These are phyloP conservation scores for Labia minor DNA, from an alignment of 2,888 invertebrate species.

Conservation along the genomic window DNA sequence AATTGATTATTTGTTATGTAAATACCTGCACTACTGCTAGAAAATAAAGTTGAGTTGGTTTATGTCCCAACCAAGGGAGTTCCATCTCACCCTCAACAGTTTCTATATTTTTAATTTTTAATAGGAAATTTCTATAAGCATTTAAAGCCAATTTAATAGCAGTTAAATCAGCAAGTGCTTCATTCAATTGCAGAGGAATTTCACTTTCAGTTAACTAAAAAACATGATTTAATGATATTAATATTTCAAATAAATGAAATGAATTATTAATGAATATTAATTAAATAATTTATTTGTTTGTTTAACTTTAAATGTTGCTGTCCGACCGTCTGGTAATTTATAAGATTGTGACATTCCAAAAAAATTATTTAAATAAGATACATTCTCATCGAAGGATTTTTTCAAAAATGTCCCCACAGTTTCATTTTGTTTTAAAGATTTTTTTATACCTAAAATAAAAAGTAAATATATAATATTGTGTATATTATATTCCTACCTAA, in stretches of 20 bases:
- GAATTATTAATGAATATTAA: not conserved
- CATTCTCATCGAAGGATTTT: not conserved
- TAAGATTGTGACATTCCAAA: not conserved
- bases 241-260: not conserved
- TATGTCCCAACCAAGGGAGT: conserved; percentile 21
- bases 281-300: not conserved
- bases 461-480: too few species aligned
- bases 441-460: too few species aligned
- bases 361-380: not conserved
- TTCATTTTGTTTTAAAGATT: not conserved
- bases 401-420: not conserved
- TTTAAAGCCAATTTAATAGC: conserved; percentile 17
- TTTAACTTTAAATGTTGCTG: not conserved
- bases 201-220: not conserved
- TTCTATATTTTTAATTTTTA: too few species aligned
- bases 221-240: not conserved
- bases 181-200: conserved; percentile 17
- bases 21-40: conserved; percentile 22
- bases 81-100: not conserved
- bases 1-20: not conserved
- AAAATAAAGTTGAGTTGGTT: conserved; percentile 20
- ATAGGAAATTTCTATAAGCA: conserved; percentile 1
- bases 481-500: too few species aligned
- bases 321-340: not conserved
- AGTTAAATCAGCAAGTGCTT: conserved; percentile 21